A percentile compares a stretch with the other conserved stretches of the same genome.
Evolutionary conservation across 2,113 vertebrate genomes (phyloP).

Genomic region (Mustela nigripes): DNA sequence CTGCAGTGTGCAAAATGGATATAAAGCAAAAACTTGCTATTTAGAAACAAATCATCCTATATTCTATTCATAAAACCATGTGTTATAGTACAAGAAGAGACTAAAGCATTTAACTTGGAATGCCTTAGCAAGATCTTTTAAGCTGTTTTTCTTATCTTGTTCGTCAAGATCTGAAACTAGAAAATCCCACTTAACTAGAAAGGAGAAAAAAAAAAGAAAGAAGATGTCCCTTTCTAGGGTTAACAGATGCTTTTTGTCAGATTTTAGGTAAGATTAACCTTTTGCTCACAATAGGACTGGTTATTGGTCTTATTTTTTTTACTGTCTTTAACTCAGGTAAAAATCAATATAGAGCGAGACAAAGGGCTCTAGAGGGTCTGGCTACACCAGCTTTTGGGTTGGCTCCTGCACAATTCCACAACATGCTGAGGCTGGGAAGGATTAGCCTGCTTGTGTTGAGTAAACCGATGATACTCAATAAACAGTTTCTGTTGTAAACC

Average conservation of each 20-base stretch:
- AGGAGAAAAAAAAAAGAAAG: constrained; percentile 50
- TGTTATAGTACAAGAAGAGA: constrained; percentile 66
- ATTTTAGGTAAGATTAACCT: constrained; percentile 92
- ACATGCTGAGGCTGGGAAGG: constrained; percentile 90
- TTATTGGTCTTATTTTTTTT: constrained; percentile 87
- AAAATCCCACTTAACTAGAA: constrained; percentile 83
- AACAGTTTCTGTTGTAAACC: constrained; percentile 94
- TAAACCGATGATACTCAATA: constrained; percentile 94
- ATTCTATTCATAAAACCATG: constrained; percentile 61
- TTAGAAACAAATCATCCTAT: constrained; percentile 44
- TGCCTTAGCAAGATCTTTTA: constrained; percentile 73
- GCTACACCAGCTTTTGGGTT: constrained; percentile 86
- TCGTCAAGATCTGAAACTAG: constrained; percentile 81
- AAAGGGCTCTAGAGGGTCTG: constrained; percentile 89
- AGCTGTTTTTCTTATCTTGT: constrained; percentile 81
- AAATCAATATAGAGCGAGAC: constrained; percentile 89
- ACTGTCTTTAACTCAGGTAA: constrained; percentile 85
- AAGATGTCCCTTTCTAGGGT: constrained; percentile 86
- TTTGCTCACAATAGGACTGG: constrained; percentile 86
- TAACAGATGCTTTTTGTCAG: constrained; percentile 90
- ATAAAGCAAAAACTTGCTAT: constrained; percentile 55
- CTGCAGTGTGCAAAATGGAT: constrained; percentile 42
- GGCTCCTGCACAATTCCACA: constrained; percentile 89
- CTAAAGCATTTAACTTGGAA: constrained; percentile 74
- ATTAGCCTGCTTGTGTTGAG: constrained; percentile 93